These are phyloP conservation scores for Petrolisthes manimaculis DNA, from an alignment of 2,888 invertebrate species.

Conservation along the genomic window DNA sequence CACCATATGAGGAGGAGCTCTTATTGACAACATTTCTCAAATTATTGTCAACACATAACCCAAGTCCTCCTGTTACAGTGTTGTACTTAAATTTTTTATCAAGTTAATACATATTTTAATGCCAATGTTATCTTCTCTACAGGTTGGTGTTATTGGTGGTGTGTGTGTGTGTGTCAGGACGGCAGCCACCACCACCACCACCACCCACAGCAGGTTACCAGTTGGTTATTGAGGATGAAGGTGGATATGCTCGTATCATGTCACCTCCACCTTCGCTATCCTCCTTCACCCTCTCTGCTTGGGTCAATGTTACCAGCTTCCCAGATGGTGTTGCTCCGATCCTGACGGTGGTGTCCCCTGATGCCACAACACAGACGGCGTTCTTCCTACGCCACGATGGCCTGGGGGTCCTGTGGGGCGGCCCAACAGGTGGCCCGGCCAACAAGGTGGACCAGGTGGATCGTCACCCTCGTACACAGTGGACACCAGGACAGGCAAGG, in stretches of 20 bases:
- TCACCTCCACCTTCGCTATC: slow-evolving; percentile 39
- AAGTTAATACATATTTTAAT: too few relatives aligned
- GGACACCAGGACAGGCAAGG: slow-evolving; percentile 5
- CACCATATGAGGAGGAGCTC: neutral
- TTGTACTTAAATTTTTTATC: too few relatives aligned
- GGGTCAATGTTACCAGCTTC: slow-evolving; percentile 64
- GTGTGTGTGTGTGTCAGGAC: slow-evolving; percentile 22
- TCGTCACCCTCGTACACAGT: slow-evolving; percentile 56
- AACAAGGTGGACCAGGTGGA: slow-evolving; percentile 45
- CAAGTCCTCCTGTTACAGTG: neutral
- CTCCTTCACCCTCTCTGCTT: slow-evolving; percentile 58
- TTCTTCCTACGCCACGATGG: slow-evolving; percentile 65
- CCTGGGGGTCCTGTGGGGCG: slow-evolving; percentile 64
- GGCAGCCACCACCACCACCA: neutral
- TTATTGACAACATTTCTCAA: neutral
- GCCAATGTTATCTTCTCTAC: neutral
- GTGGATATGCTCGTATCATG: slow-evolving; percentile 60
- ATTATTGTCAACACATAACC: neutral
- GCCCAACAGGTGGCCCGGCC: slow-evolving; percentile 36
- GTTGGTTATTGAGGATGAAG: slow-evolving; percentile 50
- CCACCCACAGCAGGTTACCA: slow-evolving; percentile 23
- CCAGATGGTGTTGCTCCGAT: slow-evolving; percentile 63
- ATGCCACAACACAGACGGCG: slow-evolving; percentile 56
- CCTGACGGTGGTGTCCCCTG: slow-evolving; percentile 57
- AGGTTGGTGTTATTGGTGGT: slow-evolving; percentile 13